Evolutionary conservation across 2,888 invertebrate genomes (phyloP).

Genomic region (Tenthredo scrophulariae): DNA sequence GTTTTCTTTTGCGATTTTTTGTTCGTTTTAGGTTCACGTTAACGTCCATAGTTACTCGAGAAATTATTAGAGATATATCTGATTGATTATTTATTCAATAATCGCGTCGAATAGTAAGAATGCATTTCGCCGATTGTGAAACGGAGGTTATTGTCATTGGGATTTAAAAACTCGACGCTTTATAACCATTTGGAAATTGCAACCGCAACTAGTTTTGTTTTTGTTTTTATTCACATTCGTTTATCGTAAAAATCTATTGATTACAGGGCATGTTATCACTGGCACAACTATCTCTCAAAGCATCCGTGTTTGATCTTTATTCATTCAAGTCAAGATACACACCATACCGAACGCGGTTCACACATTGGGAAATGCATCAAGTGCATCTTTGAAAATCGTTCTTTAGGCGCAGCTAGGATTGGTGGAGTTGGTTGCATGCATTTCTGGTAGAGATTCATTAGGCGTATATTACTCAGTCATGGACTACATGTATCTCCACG

Average conservation of each 20-base stretch:
- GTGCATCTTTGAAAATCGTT: neutral
- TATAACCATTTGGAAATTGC: neutral
- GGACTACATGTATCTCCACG: neutral
- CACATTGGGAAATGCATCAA: neutral
- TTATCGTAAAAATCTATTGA: neutral
- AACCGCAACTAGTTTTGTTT: neutral
- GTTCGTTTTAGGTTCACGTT: conserved; percentile 61
- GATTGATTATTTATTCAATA: conserved; percentile 1
- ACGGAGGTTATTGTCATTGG: neutral
- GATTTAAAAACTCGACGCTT: neutral
- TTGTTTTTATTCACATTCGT: neutral
- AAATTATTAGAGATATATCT: neutral
- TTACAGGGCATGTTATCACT: neutral
- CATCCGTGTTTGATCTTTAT: neutral
- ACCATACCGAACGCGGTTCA: neutral
- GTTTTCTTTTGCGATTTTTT: conserved; percentile 65
- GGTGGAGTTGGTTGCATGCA: neutral
- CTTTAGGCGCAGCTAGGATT: neutral
- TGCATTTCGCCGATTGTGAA: neutral
- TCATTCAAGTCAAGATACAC: neutral
- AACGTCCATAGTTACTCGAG: conserved; percentile 13
- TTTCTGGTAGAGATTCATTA: neutral
- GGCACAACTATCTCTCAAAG: neutral
- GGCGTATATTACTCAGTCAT: neutral
- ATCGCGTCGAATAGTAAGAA: neutral